Evolutionary conservation across 35 echinoderm and acorn worm species (phyloP).

Genomic region (Eucidaris tribuloides): DNA sequence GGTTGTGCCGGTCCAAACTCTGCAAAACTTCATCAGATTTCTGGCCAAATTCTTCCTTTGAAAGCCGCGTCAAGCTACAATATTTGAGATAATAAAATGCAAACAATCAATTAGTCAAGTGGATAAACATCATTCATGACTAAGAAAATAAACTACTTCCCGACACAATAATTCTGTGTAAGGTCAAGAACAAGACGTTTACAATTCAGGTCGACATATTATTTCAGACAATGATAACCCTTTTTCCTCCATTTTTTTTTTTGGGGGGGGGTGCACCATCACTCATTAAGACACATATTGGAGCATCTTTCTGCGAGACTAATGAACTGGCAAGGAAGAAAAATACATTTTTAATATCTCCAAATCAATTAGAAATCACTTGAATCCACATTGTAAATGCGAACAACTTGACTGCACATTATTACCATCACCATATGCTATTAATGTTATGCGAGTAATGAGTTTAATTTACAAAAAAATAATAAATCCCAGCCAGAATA

Average conservation of each 20-base stretch:
- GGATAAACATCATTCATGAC: not conserved
- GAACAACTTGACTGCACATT: no score
- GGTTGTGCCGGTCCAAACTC: constrained; percentile 93
- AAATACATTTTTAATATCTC: no score
- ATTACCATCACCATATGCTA: no score
- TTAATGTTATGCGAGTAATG: no score
- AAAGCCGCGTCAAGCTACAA: constrained; percentile 78
- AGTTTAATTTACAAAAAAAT: no score
- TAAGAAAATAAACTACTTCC: not conserved
- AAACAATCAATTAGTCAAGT: no score
- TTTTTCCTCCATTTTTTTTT: not conserved
- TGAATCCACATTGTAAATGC: no score
- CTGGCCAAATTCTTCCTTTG: constrained; percentile 81
- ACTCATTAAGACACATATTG: no score
- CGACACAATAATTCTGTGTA: not conserved
- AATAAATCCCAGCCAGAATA: no score
- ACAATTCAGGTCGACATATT: not conserved
- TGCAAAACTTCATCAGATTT: constrained; percentile 72
- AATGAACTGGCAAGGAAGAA: no score
- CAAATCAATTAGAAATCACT: no score
- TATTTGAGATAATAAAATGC: not conserved
- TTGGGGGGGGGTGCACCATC: not conserved
- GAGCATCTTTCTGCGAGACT: no score
- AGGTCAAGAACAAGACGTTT: not conserved
- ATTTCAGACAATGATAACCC: not conserved